Conservation (phyloP, 2,113 vertebrate species). For the Numida meleagris region DNA sequence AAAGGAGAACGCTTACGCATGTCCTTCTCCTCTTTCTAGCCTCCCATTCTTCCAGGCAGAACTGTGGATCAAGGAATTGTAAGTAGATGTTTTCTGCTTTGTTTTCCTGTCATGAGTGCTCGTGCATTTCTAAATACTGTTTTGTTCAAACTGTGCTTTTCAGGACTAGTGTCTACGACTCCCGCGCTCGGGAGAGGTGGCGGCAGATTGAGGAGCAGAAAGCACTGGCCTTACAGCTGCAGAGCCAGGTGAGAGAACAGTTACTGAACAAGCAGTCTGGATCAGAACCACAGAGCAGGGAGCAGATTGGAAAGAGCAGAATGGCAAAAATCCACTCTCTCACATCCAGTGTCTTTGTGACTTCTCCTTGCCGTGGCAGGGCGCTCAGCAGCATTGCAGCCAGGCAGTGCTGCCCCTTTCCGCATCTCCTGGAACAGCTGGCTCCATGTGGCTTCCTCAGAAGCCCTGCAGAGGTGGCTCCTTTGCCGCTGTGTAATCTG, state of each 20-base stretch:
- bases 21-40: conserved; percentile 63
- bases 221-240: conserved; percentile 85
- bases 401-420: not conserved
- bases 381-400: rapidly evolving
- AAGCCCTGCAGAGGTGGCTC: not conserved
- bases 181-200: conserved; percentile 90
- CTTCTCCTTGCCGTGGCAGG: not conserved
- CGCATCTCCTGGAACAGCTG: rapidly evolving
- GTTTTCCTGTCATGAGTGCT: rapidly evolving
- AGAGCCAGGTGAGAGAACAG: conserved; percentile 82
- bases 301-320: not conserved
- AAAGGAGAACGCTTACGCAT: not conserved
- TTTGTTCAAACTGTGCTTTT: not conserved
- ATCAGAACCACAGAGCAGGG: rapidly evolving
- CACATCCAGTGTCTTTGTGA: rapidly evolving
- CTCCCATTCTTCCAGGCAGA: conserved; percentile 90
- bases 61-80: conserved; percentile 98
- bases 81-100: conserved; percentile 67
- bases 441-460: rapidly evolving
- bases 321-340: rapidly evolving
- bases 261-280: rapidly evolving
- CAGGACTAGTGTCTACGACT: conserved; percentile 95
- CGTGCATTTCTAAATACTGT: rapidly evolving
- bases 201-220: conserved; percentile 93
- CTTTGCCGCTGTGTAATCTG: not conserved